These are phyloP conservation scores for Lacanobia oleracea DNA, from an alignment of 2,888 invertebrate genomes.

Conservation along the genomic window DNA sequence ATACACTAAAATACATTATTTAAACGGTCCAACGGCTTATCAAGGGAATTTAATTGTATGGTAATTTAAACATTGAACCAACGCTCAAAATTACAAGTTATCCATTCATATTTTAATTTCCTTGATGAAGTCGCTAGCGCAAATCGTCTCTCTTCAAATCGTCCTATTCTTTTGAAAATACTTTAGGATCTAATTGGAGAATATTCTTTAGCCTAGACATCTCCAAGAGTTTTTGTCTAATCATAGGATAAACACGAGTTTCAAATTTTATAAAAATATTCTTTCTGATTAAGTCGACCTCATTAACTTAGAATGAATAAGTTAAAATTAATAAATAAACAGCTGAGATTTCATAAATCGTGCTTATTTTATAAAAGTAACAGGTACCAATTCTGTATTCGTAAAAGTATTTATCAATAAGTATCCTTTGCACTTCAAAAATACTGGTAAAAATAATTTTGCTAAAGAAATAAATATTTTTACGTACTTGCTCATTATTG, in stretches of 20 bases:
- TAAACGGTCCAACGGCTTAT: not conserved
- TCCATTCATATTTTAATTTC: not conserved
- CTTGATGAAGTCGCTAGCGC: not conserved
- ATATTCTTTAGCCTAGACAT: not conserved
- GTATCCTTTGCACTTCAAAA: slow-evolving; percentile 1
- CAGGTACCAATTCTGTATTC: not conserved
- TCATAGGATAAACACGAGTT: no score
- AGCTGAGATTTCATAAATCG: slow-evolving; percentile 2
- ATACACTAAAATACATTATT: no score
- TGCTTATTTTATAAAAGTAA: not conserved
- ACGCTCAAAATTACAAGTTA: not conserved
- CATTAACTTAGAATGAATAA: not conserved
- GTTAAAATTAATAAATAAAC: not conserved
- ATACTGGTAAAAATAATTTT: slow-evolving; percentile 1
- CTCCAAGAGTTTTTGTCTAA: not conserved
- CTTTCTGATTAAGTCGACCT: not conserved
- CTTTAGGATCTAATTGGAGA: not conserved
- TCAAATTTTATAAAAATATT: no score
- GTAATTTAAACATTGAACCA: not conserved
- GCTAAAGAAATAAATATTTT: slow-evolving; percentile 3
- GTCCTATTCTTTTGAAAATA: no score
- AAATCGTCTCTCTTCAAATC: not conserved
- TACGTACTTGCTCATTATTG: not conserved
- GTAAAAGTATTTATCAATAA: not conserved
- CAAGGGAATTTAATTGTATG: not conserved